phyloP scores from a whole-genome alignment of 1,140 invertebrate genomes.

The Aphaenogaster ashmeadi region DNA sequence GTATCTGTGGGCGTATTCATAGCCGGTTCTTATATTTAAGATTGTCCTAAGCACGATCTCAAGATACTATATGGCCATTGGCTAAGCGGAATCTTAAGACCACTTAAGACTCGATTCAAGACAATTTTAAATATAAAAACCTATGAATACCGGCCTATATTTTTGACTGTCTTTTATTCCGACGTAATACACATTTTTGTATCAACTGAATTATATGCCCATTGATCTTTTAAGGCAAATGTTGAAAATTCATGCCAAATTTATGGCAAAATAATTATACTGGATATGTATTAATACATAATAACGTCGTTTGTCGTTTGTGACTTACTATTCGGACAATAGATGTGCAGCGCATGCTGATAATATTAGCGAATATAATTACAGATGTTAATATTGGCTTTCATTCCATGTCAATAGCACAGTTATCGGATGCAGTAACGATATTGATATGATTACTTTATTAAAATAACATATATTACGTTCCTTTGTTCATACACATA shows the following conservation, averaged over 20 bases:
- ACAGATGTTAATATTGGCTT: constrained; percentile 33
- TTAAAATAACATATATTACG: constrained; percentile 48
- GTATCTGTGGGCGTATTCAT: no score
- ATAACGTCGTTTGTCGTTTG: not conserved
- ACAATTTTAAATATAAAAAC: no score
- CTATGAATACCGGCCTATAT: no score
- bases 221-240: not conserved
- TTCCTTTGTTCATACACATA: not conserved
- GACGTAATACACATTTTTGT: not conserved
- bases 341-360: not conserved
- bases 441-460: constrained; percentile 52
- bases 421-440: not conserved
- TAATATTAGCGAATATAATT: constrained; percentile 31
- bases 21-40: no score
- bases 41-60: no score
- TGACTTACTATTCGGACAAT: constrained; percentile 14
- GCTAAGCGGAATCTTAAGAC: no score
- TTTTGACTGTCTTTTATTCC: not conserved
- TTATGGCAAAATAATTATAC: not conserved
- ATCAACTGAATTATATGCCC: not conserved
- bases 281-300: not conserved
- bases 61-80: no score
- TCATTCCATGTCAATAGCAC: not conserved
- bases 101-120: no score
- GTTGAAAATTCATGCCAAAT: not conserved